phyloP scores from a whole-genome alignment of 2,888 invertebrate species.

The Craniophora ligustri region DNA sequence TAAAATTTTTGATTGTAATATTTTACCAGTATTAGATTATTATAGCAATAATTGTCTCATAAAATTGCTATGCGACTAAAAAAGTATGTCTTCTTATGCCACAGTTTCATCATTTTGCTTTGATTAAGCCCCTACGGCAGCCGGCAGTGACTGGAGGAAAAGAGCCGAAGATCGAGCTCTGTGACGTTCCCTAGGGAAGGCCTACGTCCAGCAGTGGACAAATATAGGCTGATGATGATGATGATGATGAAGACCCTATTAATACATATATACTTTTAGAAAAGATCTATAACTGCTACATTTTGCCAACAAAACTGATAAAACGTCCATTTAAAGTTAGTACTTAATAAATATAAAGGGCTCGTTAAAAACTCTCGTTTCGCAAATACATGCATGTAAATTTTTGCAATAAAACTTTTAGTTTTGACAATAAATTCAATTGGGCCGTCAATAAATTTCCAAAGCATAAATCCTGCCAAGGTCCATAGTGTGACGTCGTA shows the following conservation, averaged over 20 bases:
- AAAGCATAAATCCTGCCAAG: constrained; percentile 74
- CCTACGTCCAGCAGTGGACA: no score
- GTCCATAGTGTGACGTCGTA: constrained; percentile 71
- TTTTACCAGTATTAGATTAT: no score
- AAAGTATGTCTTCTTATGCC: no score
- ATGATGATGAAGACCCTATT: not conserved
- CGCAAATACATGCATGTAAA: constrained; percentile 60
- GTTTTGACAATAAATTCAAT: constrained; percentile 81
- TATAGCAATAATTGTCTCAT: no score
- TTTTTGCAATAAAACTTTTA: constrained; percentile 73
- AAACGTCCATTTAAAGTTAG: constrained; percentile 25
- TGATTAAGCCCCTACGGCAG: no score
- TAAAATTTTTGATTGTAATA: no score
- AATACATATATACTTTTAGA: not conserved
- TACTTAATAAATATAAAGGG: constrained; percentile 42
- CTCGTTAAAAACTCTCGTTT: constrained; percentile 50
- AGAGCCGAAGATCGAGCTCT: no score
- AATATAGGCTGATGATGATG: no score
- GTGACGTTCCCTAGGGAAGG: no score
- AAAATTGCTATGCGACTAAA: no score
- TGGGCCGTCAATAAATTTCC: constrained; percentile 77
- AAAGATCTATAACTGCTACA: constrained; percentile 15
- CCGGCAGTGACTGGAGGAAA: no score
- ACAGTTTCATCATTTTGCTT: no score
- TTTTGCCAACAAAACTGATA: constrained; percentile 8